Evolutionary conservation across 2,888 invertebrate genomes (phyloP), one percentile per base, ranked within the genome.

Genomic region (Bombyx huttoni): DNA sequence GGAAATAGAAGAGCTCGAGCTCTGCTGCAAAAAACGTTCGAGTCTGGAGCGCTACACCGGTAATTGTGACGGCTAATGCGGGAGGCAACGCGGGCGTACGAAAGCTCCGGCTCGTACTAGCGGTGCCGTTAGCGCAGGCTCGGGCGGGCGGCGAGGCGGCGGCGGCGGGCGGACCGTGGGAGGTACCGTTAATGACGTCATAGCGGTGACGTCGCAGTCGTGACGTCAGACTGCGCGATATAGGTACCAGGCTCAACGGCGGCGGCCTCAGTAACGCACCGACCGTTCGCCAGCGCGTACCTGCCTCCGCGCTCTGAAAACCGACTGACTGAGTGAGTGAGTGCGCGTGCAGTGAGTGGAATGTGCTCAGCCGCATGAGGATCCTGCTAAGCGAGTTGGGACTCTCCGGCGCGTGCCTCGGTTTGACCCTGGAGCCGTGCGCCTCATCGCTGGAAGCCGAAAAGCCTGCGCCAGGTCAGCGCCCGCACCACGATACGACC

Each of bases 191-290:
- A 87, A 82, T 86, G 86, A 86, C 87, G 86, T 86, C 78, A 69
- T 76, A 56, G 60, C 62, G 54, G 75, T 87, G 86, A 88, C 86
- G 88, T 86, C 78, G 68, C 70, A 60, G 64, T 64, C 62, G 79
- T 89, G 89, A 89, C 89, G 89, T 89, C 89, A 89, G 81, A 64
- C 72, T 69, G 67, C 75, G 87, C 83, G 88, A 89, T 89, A 89
- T 88, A 89, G 88, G 80, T 85, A 81, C 81, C 81, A 79, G 83
- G 74, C 81, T 82, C 82, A 73, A 79, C 81, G 84, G 81, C 84
- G 86, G 83, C 85, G 86, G 86, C 87, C 86, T 89, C 87, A 89
- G 89, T 89, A 88, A 84, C 86, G 86, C 87, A 88, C 86, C 85
- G 82, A 61, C 83, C 83, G 87, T 81, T 79, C 82, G 70, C 78